Conservation (phyloP, 2,113 vertebrate species). For the Nematolebias whitei region DNA sequence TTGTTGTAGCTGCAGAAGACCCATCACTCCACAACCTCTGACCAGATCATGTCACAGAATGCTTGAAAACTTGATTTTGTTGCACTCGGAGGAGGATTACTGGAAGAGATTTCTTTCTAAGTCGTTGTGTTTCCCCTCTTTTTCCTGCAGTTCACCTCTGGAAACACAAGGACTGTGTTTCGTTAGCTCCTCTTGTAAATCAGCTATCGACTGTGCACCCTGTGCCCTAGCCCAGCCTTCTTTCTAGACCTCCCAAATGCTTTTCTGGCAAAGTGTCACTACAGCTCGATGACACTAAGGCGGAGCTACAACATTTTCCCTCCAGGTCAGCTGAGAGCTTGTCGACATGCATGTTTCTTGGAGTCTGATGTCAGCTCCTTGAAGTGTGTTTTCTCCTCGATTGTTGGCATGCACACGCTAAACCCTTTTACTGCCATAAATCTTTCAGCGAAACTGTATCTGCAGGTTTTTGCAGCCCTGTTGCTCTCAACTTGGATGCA, state of each 20-base stretch:
- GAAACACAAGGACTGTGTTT: slow-evolving; percentile 58
- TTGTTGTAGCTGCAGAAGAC: slow-evolving; percentile 38
- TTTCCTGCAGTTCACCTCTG: slow-evolving; percentile 28
- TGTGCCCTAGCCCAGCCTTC: slow-evolving; percentile 24
- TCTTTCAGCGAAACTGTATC: slow-evolving; percentile 53
- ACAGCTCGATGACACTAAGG: slow-evolving; percentile 11
- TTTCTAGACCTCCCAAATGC: slow-evolving; percentile 39
- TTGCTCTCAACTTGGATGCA: slow-evolving; percentile 42
- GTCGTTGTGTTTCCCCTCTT: slow-evolving; percentile 26
- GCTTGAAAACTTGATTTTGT: slow-evolving; percentile 54
- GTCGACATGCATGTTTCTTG: slow-evolving; percentile 61
- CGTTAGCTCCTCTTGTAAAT: slow-evolving; percentile 38
- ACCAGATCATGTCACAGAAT: slow-evolving; percentile 47
- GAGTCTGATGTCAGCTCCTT: slow-evolving; percentile 57
- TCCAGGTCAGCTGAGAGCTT: slow-evolving; percentile 29
- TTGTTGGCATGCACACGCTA: slow-evolving; percentile 58
- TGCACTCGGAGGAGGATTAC: slow-evolving; percentile 40
- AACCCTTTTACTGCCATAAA: slow-evolving; percentile 63
- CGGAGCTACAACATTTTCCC: neutral
- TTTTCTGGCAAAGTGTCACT: slow-evolving; percentile 4
- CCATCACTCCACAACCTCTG: slow-evolving; percentile 50
- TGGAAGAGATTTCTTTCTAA: slow-evolving; percentile 44
- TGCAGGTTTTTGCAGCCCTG: slow-evolving; percentile 32
- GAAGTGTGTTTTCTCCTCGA: slow-evolving; percentile 66
- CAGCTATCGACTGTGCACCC: slow-evolving; percentile 43